Evolutionary conservation across 2,797 vertebrate genomes (phyloP).

Genomic region (Chloroceryle inda): DNA sequence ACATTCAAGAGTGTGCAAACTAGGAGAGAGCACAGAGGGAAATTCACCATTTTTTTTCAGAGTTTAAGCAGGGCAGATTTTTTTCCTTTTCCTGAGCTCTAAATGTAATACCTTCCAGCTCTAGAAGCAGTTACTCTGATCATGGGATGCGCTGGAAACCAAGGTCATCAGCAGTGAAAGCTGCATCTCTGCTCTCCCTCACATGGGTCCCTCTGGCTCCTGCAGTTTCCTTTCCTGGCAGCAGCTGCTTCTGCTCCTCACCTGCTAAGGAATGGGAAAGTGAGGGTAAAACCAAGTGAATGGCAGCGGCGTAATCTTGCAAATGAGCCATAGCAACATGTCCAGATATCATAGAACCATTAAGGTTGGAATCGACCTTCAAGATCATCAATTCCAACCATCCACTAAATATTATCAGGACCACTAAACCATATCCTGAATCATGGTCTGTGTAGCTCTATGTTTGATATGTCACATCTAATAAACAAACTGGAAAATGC

Average conservation of each 20-base stretch:
- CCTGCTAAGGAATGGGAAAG: not conserved
- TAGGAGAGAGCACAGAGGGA: not conserved
- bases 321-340: not conserved
- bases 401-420: no score
- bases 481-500: not conserved
- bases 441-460: not conserved
- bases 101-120: not conserved
- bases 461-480: not conserved
- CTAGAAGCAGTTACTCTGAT: not conserved
- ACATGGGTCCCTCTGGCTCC: not conserved
- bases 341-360: not conserved
- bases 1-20: not conserved
- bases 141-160: not conserved
- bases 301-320: not conserved
- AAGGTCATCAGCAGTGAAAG: not conserved
- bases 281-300: not conserved
- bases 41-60: not conserved
- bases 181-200: not conserved
- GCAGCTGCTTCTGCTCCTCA: not conserved
- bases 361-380: no score
- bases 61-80: not conserved
- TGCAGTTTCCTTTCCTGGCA: constrained; percentile 25
- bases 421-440: no score
- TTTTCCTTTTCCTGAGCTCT: not conserved
- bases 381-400: no score